These are phyloP conservation scores for Brenthis daphne DNA, from an alignment of 2,888 invertebrate genomes.

Conservation along the genomic window DNA sequence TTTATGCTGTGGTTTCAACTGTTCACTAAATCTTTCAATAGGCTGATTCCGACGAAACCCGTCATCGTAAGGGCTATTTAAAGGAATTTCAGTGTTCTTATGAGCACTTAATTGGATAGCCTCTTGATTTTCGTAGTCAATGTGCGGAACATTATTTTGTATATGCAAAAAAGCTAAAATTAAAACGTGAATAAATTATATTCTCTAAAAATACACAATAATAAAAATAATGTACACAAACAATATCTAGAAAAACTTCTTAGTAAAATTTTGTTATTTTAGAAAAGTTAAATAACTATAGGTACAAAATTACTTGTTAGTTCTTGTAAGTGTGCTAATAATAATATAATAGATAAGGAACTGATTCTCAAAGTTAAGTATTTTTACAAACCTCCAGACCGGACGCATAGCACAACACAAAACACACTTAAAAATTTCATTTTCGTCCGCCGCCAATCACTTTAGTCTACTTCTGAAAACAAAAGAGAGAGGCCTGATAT, in stretches of 20 bases:
- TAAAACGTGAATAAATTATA: not conserved
- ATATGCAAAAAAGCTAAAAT: slow-evolving; percentile 10
- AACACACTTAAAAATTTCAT: slow-evolving; percentile 32
- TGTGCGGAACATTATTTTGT: not conserved
- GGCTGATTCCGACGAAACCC: not conserved
- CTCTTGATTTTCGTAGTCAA: slow-evolving; percentile 3
- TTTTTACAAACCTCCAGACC: slow-evolving; percentile 31
- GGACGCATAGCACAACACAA: slow-evolving; percentile 34
- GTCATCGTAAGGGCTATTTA: not conserved
- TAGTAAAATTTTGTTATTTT: too few relatives aligned
- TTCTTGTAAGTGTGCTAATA: too few relatives aligned
- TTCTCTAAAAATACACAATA: not conserved
- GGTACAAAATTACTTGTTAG: too few relatives aligned
- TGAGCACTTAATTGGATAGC: not conserved
- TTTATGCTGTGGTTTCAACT: not conserved
- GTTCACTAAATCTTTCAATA: not conserved
- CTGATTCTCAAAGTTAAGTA: not conserved
- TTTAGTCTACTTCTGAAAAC: slow-evolving; percentile 29
- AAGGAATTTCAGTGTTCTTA: not conserved
- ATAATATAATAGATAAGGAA: not conserved
- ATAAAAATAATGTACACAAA: too few relatives aligned
- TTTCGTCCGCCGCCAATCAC: slow-evolving; percentile 23
- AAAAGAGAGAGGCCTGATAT: slow-evolving; percentile 46
- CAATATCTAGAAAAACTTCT: too few relatives aligned
- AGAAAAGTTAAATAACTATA: too few relatives aligned